These are phyloP conservation scores for Plebejus anna DNA, from an alignment of 2,888 invertebrate genomes.

Conservation along the genomic window DNA sequence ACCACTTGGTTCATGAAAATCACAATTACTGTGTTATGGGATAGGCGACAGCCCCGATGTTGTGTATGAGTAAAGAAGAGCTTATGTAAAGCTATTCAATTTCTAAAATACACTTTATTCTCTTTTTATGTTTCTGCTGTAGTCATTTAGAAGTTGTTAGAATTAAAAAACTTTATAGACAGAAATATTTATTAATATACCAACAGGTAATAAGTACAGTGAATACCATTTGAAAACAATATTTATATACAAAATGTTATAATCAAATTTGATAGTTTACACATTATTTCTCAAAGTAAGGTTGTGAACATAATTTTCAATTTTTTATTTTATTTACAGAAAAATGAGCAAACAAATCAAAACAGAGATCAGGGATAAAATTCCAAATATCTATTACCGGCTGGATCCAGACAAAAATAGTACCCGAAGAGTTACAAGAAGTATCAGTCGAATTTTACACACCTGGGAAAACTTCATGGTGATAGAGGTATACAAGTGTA, in stretches of 20 bases:
- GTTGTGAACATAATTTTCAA: background rate
- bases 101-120: too few relatives aligned
- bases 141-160: background rate
- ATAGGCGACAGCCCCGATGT: too few relatives aligned
- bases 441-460: slow-evolving; percentile 41
- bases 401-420: slow-evolving; percentile 36
- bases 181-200: slow-evolving; percentile 18
- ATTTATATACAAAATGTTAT: background rate
- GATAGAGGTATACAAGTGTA: slow-evolving; percentile 61
- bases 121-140: too few relatives aligned
- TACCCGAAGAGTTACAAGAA: slow-evolving; percentile 48
- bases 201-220: slow-evolving; percentile 24
- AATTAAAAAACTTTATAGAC: slow-evolving; percentile 3
- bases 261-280: background rate
- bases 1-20: too few relatives aligned
- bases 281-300: background rate
- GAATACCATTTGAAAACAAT: slow-evolving; percentile 10
- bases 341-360: slow-evolving; percentile 17
- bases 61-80: too few relatives aligned
- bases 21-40: too few relatives aligned
- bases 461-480: slow-evolving; percentile 49
- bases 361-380: slow-evolving; percentile 37
- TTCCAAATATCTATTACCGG: slow-evolving; percentile 41
- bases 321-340: slow-evolving; percentile 23
- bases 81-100: too few relatives aligned